A percentile compares a stretch with the other conserved stretches of the same genome.
These are phyloP conservation scores for Caligus rogercresseyi DNA, from an alignment of 1,140 invertebrate species.

Conservation along the genomic window DNA sequence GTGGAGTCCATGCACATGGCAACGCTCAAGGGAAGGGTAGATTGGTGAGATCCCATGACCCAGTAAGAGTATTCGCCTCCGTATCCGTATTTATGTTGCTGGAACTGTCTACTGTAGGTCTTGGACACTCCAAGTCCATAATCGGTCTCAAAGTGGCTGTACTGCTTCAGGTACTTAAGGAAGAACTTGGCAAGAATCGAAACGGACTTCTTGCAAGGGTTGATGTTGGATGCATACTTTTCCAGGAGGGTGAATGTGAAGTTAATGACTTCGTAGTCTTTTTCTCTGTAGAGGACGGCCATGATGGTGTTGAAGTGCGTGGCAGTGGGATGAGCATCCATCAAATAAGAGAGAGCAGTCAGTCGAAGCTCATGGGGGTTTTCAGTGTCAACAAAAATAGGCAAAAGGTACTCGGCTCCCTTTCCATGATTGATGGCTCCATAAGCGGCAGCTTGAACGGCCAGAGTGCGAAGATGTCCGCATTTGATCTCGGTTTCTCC, in stretches of 20 bases:
- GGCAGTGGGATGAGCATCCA: background rate
- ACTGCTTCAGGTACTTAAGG: conserved; percentile 17
- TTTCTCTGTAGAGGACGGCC: conserved; percentile 5
- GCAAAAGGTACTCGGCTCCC: background rate
- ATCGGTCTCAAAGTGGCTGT: conserved; percentile 1
- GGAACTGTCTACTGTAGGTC: conserved; percentile 3
- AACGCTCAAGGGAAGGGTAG: background rate
- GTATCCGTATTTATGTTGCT: conserved; percentile 14
- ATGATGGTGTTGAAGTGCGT: conserved; percentile 2
- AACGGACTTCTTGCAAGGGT: conserved; percentile 8
- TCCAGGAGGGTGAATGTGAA: conserved; percentile 13
- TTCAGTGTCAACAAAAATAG: background rate
- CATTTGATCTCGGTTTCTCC: background rate
- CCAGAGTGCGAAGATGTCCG: background rate
- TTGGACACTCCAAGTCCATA: conserved; percentile 17
- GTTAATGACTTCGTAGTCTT: conserved; percentile 14
- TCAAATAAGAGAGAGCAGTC: no score
- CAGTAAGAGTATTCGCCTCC: background rate
- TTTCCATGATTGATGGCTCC: background rate
- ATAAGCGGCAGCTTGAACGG: background rate
- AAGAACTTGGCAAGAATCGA: conserved; percentile 1
- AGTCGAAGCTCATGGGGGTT: background rate
- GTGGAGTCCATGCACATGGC: conserved; percentile 5
- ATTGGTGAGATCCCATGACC: conserved; percentile 1
- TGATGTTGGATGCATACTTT: background rate